Evolutionary conservation across 2,888 invertebrate species (phyloP).

Genomic region (Leptopilina drosophilae): DNA sequence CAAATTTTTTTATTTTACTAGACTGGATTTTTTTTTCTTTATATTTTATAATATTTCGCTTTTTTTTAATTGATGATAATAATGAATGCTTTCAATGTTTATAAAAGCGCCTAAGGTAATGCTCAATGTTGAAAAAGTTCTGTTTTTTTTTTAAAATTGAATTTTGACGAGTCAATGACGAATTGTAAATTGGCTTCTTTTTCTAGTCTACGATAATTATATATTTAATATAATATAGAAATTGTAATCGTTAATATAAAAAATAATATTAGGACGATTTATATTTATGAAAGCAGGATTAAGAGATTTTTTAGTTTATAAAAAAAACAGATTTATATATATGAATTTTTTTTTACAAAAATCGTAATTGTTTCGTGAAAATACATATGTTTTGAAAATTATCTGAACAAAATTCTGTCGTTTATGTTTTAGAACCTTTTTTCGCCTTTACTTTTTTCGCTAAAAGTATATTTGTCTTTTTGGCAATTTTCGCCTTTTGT

Average conservation of each 20-base stretch:
- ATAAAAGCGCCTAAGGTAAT: constrained; percentile 24
- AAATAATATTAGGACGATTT: neutral
- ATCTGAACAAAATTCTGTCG: no score
- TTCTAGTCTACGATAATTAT: constrained; percentile 20
- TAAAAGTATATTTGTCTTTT: neutral
- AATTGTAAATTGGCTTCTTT: constrained; percentile 18
- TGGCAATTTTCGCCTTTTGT: neutral
- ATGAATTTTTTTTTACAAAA: constrained; percentile 10
- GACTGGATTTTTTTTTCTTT: constrained; percentile 6
- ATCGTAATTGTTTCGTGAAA: neutral
- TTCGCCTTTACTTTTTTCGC: constrained; percentile 28
- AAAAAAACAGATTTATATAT: neutral
- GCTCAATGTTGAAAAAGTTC: constrained; percentile 19
- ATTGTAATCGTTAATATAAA: neutral
- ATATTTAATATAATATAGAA: neutral
- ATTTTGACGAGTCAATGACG: neutral
- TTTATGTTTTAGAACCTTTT: neutral
- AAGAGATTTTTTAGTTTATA: neutral
- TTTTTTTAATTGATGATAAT: neutral
- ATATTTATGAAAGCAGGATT: constrained; percentile 23
- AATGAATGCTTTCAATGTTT: constrained; percentile 28
- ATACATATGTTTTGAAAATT: no score
- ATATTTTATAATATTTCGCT: constrained; percentile 19
- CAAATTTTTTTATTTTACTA: constrained; percentile 13
- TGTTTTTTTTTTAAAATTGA: constrained; percentile 6